phyloP scores from a whole-genome alignment of 2,888 invertebrate species.

The Lagria hirta region DNA sequence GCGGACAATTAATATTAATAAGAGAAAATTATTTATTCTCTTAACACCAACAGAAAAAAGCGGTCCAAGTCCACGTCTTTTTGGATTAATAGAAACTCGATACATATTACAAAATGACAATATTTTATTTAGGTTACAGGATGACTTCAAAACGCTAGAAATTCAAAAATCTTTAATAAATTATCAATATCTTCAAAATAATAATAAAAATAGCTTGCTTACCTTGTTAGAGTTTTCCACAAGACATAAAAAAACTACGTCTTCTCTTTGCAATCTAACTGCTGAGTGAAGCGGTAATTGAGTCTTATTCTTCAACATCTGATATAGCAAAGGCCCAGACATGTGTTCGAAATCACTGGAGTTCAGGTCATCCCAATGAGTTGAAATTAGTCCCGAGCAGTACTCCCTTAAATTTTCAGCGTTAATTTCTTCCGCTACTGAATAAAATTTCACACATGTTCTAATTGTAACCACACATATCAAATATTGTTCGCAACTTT shows the following conservation, averaged over 20 bases:
- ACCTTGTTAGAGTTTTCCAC: slow-evolving; percentile 89
- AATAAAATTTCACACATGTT: slow-evolving; percentile 68
- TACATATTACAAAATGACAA: no score
- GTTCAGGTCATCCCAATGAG: slow-evolving; percentile 85
- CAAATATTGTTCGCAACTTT: slow-evolving; percentile 84
- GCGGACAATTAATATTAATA: no score
- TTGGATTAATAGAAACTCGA: no score
- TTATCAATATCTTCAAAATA: no score
- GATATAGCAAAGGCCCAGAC: slow-evolving; percentile 86
- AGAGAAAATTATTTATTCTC: no score
- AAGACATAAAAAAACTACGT: slow-evolving; percentile 91
- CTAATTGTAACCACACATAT: slow-evolving; percentile 82
- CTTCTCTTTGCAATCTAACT: slow-evolving; percentile 83
- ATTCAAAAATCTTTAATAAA: no score
- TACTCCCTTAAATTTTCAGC: slow-evolving; percentile 80
- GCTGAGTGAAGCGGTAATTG: slow-evolving; percentile 87
- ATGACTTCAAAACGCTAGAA: no score
- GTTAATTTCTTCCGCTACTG: slow-evolving; percentile 89
- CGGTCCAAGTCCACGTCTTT: no score
- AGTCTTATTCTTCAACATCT: slow-evolving; percentile 90
- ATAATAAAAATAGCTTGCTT: slow-evolving; percentile 53
- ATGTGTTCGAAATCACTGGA: slow-evolving; percentile 90
- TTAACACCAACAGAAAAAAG: no score
- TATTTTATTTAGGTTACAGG: no score
- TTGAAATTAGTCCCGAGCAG: slow-evolving; percentile 87